phyloP scores from a whole-genome alignment of 92 coral and sea anemone species.

The Pocillopora grandis region DNA sequence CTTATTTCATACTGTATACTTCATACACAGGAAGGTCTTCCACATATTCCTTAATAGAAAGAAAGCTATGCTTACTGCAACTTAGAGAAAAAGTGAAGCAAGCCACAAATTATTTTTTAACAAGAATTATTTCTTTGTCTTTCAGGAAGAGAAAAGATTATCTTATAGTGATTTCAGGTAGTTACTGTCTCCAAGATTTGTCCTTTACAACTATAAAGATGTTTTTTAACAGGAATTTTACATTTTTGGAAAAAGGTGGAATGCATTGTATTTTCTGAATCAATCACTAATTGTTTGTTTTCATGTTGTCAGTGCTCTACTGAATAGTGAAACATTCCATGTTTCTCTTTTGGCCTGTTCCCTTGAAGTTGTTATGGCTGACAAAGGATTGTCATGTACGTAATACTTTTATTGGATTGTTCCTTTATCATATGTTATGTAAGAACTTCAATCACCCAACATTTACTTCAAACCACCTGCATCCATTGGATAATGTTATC shows the following conservation, averaged over 20 bases:
- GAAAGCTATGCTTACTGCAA: too few species aligned
- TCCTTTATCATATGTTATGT: background rate
- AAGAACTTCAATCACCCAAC: too few species aligned
- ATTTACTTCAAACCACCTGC: too few species aligned
- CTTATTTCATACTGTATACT: background rate
- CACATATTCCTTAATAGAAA: too few species aligned
- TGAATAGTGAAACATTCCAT: constrained; percentile 56
- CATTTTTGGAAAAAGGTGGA: background rate
- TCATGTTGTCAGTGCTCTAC: constrained; percentile 41
- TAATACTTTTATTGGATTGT: background rate
- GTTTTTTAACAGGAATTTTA: background rate
- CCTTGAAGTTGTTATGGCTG: constrained; percentile 50
- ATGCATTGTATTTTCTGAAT: background rate
- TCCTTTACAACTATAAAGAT: background rate
- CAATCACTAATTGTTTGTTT: background rate
- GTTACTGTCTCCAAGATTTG: background rate
- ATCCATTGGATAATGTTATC: too few species aligned
- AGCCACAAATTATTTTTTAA: background rate
- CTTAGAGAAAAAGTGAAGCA: background rate
- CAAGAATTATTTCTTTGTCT: background rate
- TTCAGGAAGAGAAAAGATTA: constrained; percentile 42
- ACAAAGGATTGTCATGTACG: constrained; percentile 29
- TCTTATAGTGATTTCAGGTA: constrained; percentile 46
- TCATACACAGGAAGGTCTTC: too few species aligned
- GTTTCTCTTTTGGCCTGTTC: constrained; percentile 61